Conservation (phyloP, 2,113 vertebrate genomes). For the Scopus umbretta region DNA sequence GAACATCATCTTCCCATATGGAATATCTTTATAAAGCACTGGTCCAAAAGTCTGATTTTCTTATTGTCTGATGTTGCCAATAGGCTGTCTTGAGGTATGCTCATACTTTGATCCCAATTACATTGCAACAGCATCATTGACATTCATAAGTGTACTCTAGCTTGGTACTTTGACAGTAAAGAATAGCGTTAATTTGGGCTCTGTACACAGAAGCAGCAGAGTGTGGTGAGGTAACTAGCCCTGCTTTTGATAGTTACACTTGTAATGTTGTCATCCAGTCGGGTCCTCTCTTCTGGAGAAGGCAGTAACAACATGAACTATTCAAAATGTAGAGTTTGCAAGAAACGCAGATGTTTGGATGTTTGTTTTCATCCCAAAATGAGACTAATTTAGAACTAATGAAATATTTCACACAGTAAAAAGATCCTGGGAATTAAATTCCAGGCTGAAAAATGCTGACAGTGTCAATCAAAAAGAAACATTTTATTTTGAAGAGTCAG, state of each 20-base stretch:
- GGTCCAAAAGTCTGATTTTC: not conserved
- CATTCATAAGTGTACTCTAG: not conserved
- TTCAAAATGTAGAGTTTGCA: not conserved
- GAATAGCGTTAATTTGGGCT: not conserved
- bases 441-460: not conserved
- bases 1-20: not conserved
- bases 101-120: not conserved
- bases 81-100: not conserved
- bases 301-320: not conserved
- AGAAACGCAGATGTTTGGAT: not conserved
- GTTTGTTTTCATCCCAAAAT: not conserved
- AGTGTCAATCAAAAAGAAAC: not conserved
- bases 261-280: not conserved
- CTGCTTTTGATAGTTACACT: not conserved
- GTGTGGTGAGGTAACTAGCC: not conserved
- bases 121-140: not conserved
- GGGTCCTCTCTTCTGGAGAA: not conserved
- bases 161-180: not conserved
- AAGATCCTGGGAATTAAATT: not conserved
- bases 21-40: not conserved
- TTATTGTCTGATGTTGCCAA: not conserved
- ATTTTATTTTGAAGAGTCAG: not conserved
- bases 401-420: not conserved
- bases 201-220: not conserved
- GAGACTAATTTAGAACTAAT: not conserved